These are phyloP conservation scores for Brachionus koreanus DNA, from an alignment of 1,140 invertebrate species.

Conservation along the genomic window DNA sequence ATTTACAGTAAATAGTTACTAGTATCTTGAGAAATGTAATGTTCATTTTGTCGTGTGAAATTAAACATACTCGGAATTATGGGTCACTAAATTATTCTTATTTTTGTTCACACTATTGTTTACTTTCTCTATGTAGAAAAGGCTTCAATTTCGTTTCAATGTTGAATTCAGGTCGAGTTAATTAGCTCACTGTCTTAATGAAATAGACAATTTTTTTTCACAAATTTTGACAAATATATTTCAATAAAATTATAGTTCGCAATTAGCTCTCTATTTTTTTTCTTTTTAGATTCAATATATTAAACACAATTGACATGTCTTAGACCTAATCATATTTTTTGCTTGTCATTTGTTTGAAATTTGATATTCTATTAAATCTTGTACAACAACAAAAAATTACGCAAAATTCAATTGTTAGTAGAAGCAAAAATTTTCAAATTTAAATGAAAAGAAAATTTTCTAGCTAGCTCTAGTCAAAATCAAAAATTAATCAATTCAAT, in stretches of 20 bases:
- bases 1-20: neutral
- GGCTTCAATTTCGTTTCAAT: neutral
- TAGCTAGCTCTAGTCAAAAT: neutral
- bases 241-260: neutral
- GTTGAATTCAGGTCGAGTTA: neutral
- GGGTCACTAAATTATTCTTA: conserved; percentile 18
- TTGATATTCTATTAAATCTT: neutral
- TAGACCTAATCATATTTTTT: neutral
- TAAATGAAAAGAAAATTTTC: neutral
- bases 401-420: neutral
- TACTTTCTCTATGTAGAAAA: neutral
- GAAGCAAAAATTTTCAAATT: neutral
- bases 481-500: neutral
- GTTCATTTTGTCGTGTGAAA: neutral
- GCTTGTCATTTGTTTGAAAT: neutral
- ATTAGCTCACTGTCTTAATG: neutral
- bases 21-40: neutral
- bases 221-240: neutral
- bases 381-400: neutral
- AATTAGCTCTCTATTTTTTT: neutral
- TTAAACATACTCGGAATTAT: neutral
- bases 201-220: neutral
- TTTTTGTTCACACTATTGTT: conserved; percentile 12
- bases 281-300: neutral
- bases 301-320: neutral